Conservation (phyloP, 2,888 invertebrate genomes). For the Dryobota labecula region DNA sequence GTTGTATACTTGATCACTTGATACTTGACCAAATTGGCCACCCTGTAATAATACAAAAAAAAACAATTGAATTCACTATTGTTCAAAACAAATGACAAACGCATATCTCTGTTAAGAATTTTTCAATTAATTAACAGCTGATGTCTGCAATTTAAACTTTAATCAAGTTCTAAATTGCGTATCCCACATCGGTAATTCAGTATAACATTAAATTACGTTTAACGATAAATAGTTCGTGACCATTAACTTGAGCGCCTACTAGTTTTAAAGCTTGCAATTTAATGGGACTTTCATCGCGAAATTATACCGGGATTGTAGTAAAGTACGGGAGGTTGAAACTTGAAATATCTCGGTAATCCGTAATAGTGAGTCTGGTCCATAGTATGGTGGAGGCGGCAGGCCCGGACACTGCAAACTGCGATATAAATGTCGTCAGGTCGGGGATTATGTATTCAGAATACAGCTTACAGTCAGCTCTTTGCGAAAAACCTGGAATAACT, state of each 20-base stretch:
- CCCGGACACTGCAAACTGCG: conserved; percentile 57
- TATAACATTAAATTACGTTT: conserved; percentile 52
- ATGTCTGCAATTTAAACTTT: conserved; percentile 62
- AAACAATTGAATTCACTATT: conserved; percentile 25
- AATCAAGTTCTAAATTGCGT: conserved; percentile 62
- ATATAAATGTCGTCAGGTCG: conserved; percentile 58
- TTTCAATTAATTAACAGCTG: conserved; percentile 52
- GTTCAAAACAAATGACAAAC: conserved; percentile 15
- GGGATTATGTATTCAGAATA: conserved; percentile 60
- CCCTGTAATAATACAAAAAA: too few species aligned
- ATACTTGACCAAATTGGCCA: too few species aligned
- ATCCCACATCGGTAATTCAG: conserved; percentile 54
- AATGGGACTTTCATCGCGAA: conserved; percentile 46
- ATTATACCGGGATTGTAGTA: conserved; percentile 47
- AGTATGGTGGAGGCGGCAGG: conserved; percentile 1
- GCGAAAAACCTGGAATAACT: conserved; percentile 57
- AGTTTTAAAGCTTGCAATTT: conserved; percentile 48
- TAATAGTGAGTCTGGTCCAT: conserved; percentile 25
- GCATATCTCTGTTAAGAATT: conserved; percentile 38
- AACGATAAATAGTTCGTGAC: conserved; percentile 60
- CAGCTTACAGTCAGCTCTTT: conserved; percentile 55
- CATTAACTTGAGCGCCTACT: conserved; percentile 51
- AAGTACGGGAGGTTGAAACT: conserved; percentile 34
- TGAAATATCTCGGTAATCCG: conserved; percentile 51
- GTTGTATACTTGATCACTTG: too few species aligned